These are phyloP conservation scores for Lapara coniferarum DNA, from an alignment of 2,888 invertebrate species.

Conservation along the genomic window DNA sequence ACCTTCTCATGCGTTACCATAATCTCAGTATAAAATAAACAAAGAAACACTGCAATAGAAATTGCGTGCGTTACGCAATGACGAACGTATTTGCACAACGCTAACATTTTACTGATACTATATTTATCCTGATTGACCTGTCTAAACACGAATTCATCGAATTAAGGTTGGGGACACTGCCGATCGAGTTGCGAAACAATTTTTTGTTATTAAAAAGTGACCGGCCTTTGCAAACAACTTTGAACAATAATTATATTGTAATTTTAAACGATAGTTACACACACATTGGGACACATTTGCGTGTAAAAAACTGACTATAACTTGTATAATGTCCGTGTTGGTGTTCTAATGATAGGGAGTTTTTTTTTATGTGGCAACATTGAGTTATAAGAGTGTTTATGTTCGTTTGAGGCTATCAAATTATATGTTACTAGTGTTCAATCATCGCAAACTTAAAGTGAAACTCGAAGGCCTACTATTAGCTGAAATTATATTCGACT, in stretches of 20 bases:
- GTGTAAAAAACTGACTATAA: constrained; percentile 7
- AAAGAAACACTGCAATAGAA: constrained; percentile 36
- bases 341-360: constrained; percentile 5
- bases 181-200: constrained; percentile 48
- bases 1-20: constrained; percentile 27
- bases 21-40: constrained; percentile 32
- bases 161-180: constrained; percentile 66
- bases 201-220: constrained; percentile 51
- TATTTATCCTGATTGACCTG: constrained; percentile 42
- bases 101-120: constrained; percentile 34
- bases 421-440: too few species aligned
- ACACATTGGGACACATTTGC: constrained; percentile 42
- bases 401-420: too few species aligned
- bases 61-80: constrained; percentile 40
- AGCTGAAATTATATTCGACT: neutral
- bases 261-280: constrained; percentile 49
- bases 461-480: neutral
- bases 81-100: constrained; percentile 45
- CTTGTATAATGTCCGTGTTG: constrained; percentile 11
- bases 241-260: constrained; percentile 54
- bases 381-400: too few species aligned
- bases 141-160: constrained; percentile 42
- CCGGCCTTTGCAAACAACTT: constrained; percentile 49
- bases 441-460: neutral
- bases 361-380: too few species aligned